Conservation (phyloP, 92 coral and sea anemone genomes). For the Umimayanthus kanabou region DNA sequence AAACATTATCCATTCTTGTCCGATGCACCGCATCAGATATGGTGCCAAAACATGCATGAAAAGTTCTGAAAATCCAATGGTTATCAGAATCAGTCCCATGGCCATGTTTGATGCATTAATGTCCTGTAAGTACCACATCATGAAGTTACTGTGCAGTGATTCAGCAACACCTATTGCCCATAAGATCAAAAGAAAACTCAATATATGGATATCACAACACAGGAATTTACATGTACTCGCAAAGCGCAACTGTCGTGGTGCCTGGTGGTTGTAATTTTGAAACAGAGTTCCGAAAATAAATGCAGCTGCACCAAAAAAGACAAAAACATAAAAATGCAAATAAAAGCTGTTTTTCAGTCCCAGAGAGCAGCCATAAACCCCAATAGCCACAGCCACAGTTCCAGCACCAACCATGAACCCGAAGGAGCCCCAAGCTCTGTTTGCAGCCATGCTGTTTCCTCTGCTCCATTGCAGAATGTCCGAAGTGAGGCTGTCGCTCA, state of each 20-base stretch:
- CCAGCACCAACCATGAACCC: conserved; percentile 83
- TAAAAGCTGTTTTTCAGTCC: conserved; percentile 76
- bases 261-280: conserved; percentile 70
- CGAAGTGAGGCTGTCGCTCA: conserved; percentile 70
- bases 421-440: conserved; percentile 63
- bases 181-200: conserved; percentile 74
- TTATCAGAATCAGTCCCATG: conserved; percentile 77
- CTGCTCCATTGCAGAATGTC: conserved; percentile 69
- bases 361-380: conserved; percentile 73
- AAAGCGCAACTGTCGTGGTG: conserved; percentile 68
- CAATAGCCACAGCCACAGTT: conserved; percentile 64
- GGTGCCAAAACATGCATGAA: conserved; percentile 66
- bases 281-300: conserved; percentile 70
- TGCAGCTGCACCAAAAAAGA: conserved; percentile 69
- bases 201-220: conserved; percentile 70
- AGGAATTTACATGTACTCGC: conserved; percentile 67
- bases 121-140: conserved; percentile 98
- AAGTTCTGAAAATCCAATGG: conserved; percentile 81
- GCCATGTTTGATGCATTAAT: conserved; percentile 74
- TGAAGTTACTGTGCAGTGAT: conserved; percentile 79
- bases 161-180: conserved; percentile 91
- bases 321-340: conserved; percentile 82
- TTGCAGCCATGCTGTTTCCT: conserved; percentile 45
- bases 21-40: conserved; percentile 70
- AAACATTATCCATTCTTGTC: conserved; percentile 81